Evolutionary conservation across 1,140 invertebrate species (phyloP), one percentile per base, ranked within the genome.

Genomic region (Pseudomyrmex cubaensis): DNA sequence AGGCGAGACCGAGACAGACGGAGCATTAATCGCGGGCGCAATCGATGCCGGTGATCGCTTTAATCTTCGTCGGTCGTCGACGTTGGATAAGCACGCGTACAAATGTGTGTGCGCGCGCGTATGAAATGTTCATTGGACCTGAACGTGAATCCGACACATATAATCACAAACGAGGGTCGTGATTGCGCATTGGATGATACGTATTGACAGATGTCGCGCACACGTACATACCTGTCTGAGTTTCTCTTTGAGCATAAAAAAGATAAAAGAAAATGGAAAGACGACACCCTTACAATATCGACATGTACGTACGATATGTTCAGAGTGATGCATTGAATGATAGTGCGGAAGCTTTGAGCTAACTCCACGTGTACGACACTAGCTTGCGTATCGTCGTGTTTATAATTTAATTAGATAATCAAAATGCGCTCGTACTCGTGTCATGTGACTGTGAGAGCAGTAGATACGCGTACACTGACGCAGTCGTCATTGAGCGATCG

Each of bases 401-500:
- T 78, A 78, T 80, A 80, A 61, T 70, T 75, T 82, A 75, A 63
- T 82, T 25, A 22, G 46, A 72, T 80, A 63, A 80, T 72, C 15
- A 20, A 72, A 73, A 72, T 25, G 17, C 78, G 12, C 73, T 22
- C 25, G 17, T 52, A 5, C 9, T 20, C 69, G 5, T 12, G n/a
- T 48, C 15, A 17, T 52, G 50, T 9, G 64, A 44, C 61, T 63
- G 72, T 63, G 78, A 87, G 35, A 35, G 7, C 0, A 35, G 35
- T 35, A 7, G 35, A 35, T 35, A 7, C 35, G 35, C 35, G 35
- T 75, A 77, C 61, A 85, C 76, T 69, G 73, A 73, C 73, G 35
- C 35, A 82, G 50, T 73, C 86, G 87, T 92, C 90, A 90, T 91
- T 88, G 87, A 64, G 85, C 86, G 88, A 92, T 93, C 88, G 91